Conservation (phyloP, 2,888 invertebrate species). For the Ophion slaviceki region DNA sequence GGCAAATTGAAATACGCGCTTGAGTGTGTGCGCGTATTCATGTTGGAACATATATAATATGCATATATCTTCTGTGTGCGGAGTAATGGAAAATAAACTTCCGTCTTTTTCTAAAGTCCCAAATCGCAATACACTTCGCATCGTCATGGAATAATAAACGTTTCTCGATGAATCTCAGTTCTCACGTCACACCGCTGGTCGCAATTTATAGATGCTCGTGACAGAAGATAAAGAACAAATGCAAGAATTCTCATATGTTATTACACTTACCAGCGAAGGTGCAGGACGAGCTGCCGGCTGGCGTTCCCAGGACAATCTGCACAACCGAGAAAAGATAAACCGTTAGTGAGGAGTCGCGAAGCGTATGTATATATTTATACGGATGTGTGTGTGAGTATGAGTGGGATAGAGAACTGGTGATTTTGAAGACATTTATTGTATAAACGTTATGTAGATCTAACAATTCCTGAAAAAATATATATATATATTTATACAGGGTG, state of each 20-base stretch:
- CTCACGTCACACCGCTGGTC: not conserved
- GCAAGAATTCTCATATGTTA: not conserved
- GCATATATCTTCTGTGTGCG: not conserved
- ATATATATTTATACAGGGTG: no score
- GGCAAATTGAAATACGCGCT: conserved; percentile 53
- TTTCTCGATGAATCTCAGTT: not conserved
- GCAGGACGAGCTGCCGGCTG: not conserved
- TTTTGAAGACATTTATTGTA: not conserved
- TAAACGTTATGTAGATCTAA: not conserved
- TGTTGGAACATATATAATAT: not conserved
- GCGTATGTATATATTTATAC: not conserved
- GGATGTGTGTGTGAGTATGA: not conserved
- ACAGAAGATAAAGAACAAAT: not conserved
- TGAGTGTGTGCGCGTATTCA: not conserved
- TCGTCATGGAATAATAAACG: conserved; percentile 12
- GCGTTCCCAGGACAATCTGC: conserved; percentile 4
- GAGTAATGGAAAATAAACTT: not conserved
- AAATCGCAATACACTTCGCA: conserved; percentile 1
- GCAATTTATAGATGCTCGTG: not conserved
- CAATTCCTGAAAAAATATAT: not conserved
- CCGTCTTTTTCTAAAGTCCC: not conserved
- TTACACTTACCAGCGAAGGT: not conserved
- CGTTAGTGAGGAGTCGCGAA: not conserved
- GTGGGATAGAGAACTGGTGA: not conserved
- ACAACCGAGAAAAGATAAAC: not conserved